Base-by-base conservation (phyloP, 2,113 vertebrate genomes). In the Blennius ocellaris region DNA sequence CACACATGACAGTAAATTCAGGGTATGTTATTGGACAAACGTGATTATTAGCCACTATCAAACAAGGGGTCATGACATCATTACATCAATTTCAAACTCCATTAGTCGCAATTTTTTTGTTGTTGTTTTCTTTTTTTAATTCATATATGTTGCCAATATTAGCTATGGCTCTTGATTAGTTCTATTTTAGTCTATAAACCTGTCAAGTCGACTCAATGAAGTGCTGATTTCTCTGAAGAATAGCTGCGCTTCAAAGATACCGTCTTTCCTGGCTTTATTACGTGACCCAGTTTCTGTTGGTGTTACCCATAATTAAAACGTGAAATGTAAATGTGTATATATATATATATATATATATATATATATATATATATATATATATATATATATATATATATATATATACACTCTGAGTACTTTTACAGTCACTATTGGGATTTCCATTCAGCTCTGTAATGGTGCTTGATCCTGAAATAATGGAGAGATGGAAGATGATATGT, bases 21-120 rank as follows among this genome's bases (percentile, higher is more conserved):
- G 87, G 87, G 76, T 89, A 66, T 73, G 63, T 73, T 79, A 82
- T 49, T 72, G 65, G 76, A 85, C 44, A 56, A 65, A 68, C 71
- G 55, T 64, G 63, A 69, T 58, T 16, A 66, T 30, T 2, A 64
- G 71, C 60, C 81, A 82, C 57, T 67, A 56, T 54, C 71, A 66
- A 80, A 78, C 55, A 41, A 64, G 75, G 62, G 56, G 74, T 62
- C 52, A 37, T 47, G 54, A 66, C 12, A 57, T 68, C 39, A 30
- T 55, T 67, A 39, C 36, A 52, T 57, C 39, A 47, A 63, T 45
- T 59, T 55, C 49, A 37, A 51, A 61, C 64, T 73, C 60, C 15
- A 16, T 30, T 63, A 30, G 53, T 71, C 47, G 4, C 21, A 2
- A 30, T 30, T 30, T 30, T 30, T 30, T 30, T 30, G 21, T 30